Percentiles rank a stretch among this genome's conserved stretches.
phyloP scores from a whole-genome alignment of 2,113 vertebrate species.

The Podarcis muralis region DNA sequence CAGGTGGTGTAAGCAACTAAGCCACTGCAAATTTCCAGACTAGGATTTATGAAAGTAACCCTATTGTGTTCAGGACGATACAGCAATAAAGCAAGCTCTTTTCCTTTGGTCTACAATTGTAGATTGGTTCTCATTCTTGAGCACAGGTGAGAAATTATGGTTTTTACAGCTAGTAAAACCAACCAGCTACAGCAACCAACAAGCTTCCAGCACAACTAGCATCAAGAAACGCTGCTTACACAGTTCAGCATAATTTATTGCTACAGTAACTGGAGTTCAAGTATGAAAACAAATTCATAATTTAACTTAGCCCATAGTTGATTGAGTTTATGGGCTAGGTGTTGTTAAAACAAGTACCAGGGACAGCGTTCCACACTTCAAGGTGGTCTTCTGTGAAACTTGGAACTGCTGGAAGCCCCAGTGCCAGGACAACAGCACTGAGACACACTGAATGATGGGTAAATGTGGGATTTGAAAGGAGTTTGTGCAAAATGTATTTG shows the following conservation, averaged over 20 bases:
- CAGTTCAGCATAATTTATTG: slow-evolving; percentile 64
- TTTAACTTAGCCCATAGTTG: not conserved
- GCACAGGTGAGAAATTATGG: not conserved
- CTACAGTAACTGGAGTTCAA: slow-evolving; percentile 47
- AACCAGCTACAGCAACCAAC: not conserved
- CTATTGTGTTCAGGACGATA: not conserved
- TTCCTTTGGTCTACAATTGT: not conserved
- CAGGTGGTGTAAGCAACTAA: too few relatives aligned
- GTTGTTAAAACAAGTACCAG: not conserved
- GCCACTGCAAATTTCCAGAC: not conserved
- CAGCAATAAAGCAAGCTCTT: not conserved
- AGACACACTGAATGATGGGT: not conserved
- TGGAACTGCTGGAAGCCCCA: not conserved
- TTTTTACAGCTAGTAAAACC: not conserved
- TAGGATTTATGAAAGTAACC: not conserved
- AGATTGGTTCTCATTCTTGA: not conserved
- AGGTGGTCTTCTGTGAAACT: not conserved
- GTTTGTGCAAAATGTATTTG: too few relatives aligned
- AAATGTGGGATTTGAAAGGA: not conserved
- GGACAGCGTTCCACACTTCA: not conserved
- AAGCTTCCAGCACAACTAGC: not conserved
- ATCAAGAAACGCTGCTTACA: not conserved
- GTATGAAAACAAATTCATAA: slow-evolving; percentile 21
- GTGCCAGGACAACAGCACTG: not conserved
- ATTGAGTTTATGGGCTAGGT: not conserved